Percentiles rank a stretch among this genome's conserved stretches.
phyloP scores from a whole-genome alignment of 2,888 invertebrate genomes.

The Zelleria hepariella region DNA sequence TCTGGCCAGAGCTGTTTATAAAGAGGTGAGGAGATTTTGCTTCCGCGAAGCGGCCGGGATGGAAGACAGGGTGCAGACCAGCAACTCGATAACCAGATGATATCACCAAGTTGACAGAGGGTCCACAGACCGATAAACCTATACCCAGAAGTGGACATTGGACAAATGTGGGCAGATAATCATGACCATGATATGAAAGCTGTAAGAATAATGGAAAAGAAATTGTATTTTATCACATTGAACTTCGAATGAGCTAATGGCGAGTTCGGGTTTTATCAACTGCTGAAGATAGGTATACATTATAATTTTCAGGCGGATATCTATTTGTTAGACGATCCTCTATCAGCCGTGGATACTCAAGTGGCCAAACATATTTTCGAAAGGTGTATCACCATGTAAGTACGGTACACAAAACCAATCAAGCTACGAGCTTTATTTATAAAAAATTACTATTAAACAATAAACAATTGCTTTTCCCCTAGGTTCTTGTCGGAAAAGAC shows the following conservation, averaged over 20 bases:
- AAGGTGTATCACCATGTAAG: constrained; percentile 71
- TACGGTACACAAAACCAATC: not conserved
- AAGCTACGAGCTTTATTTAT: not conserved
- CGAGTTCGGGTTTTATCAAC: too few relatives aligned
- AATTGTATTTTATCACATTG: too few relatives aligned
- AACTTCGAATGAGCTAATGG: too few relatives aligned
- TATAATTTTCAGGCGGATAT: constrained; percentile 74
- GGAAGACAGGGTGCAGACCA: not conserved
- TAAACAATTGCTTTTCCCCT: not conserved
- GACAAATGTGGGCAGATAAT: too few relatives aligned
- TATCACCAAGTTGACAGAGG: too few relatives aligned
- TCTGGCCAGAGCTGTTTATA: constrained; percentile 76
- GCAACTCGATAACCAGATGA: not conserved
- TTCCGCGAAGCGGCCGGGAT: not conserved
- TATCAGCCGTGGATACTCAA: constrained; percentile 81
- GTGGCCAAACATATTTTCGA: constrained; percentile 80
- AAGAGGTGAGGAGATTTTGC: constrained; percentile 38
- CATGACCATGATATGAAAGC: too few relatives aligned
- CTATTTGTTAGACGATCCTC: constrained; percentile 81
- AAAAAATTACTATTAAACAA: not conserved
- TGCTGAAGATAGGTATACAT: too few relatives aligned
- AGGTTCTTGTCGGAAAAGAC: constrained; percentile 77
- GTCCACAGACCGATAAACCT: too few relatives aligned
- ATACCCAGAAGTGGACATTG: too few relatives aligned
- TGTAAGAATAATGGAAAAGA: too few relatives aligned